Base-by-base conservation (phyloP, 1,140 invertebrate genomes). In the Rhyzopertha dominica region DNA sequence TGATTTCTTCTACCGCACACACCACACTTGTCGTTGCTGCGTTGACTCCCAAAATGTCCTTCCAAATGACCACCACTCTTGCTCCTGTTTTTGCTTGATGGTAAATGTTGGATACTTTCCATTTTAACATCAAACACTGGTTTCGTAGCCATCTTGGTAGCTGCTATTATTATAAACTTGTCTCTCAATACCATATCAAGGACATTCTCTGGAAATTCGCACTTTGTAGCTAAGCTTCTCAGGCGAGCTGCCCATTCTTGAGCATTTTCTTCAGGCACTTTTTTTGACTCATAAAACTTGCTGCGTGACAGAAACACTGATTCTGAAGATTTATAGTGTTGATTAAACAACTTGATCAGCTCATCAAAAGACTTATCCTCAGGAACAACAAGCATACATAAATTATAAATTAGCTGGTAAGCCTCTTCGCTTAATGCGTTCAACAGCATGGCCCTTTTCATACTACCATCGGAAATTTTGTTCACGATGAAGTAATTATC, bases 311-410 rank as follows among this genome's bases (percentile, higher is more conserved):
- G 36, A 32, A 47, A 41, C 16, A 37, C 24, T 26, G n/a, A n/a
- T n/a, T n/a, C 24, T 25, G 20, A 29, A 5, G 17, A 10, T 39
- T 46, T 41, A 19, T 30, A 46, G 34, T 40, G 17, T 41, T 31
- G 19, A 16, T 50, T 19, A 10, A 50, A 29, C 16, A 32, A 23
- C 7, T 38, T 13, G 5, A 29, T 25, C 5, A 46, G 25, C 14
- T 39, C 35, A 9, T 36, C 32, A 45, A 36, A 40, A 10, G 32
- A 26, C 23, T 16, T 49, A 32, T 43, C 26, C 55, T 60, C 36
- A 13, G 44, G 44, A 14, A 39, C 20, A 7, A 12, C 29, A 17
- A 28, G 44, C 14, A 38, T 14, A 25, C 35, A 47, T 20, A 40
- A 39, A 20, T 39, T 47, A 30, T 39, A 47, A 12, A 45, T 37